phyloP scores from a whole-genome alignment of 2,888 invertebrate genomes.

The Rhyacophila evoluta region DNA sequence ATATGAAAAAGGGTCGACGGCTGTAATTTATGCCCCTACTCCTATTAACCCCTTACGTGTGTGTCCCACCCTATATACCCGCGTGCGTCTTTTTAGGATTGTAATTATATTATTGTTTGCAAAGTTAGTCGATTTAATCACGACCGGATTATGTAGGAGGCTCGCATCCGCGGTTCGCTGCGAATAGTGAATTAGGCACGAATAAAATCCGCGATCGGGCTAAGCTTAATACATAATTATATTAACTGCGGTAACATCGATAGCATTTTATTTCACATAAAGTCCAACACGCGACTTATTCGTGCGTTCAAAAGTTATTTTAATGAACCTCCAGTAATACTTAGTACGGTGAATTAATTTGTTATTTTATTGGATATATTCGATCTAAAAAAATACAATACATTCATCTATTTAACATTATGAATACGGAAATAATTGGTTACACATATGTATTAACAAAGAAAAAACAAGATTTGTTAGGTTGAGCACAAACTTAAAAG shows the following conservation, averaged over 20 bases:
- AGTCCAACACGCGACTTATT: background rate
- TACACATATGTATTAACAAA: too few species aligned
- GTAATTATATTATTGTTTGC: constrained; percentile 29
- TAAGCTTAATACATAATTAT: constrained; percentile 13
- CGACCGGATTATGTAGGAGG: constrained; percentile 8
- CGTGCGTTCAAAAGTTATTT: background rate
- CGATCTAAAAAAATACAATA: too few species aligned
- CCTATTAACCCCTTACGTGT: constrained; percentile 12
- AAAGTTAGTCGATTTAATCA: constrained; percentile 20
- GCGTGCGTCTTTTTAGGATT: constrained; percentile 25
- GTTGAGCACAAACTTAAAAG: too few species aligned
- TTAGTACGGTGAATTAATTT: background rate
- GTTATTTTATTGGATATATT: too few species aligned
- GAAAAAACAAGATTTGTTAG: too few species aligned
- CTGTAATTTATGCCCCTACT: constrained; percentile 49
- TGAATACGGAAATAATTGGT: too few species aligned
- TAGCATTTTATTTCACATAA: constrained; percentile 15
- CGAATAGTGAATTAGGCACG: constrained; percentile 17
- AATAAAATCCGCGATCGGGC: background rate
- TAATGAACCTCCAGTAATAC: background rate
- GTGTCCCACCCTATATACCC: background rate
- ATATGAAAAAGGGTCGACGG: constrained; percentile 50
- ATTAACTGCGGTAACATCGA: background rate
- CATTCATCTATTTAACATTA: too few species aligned
- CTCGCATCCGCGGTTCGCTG: background rate